These are phyloP conservation scores for Paramormyrops hopkinsi DNA, from an alignment of 2,797 vertebrate species.

Conservation along the genomic window DNA sequence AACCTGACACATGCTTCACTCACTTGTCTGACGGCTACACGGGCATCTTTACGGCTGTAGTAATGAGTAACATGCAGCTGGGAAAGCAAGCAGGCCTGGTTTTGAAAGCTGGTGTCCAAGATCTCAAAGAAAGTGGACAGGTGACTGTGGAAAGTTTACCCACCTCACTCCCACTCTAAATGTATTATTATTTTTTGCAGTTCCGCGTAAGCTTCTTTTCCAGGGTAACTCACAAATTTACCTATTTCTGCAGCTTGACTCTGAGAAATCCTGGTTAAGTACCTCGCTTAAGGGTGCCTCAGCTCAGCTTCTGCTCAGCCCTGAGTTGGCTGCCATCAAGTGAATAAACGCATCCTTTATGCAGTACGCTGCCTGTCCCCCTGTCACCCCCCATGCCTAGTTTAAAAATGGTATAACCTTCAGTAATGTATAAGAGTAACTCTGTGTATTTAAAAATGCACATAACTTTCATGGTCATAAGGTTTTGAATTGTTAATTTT, in stretches of 20 bases:
- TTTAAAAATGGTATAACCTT: neutral
- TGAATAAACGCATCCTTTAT: neutral
- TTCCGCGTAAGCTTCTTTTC: neutral
- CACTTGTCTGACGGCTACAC: neutral
- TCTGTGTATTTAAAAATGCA: neutral
- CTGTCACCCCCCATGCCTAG: neutral
- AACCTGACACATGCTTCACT: neutral
- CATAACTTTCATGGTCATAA: neutral
- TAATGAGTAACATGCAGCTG: neutral
- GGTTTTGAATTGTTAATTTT: neutral
- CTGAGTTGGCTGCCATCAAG: neutral
- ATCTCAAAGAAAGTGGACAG: neutral
- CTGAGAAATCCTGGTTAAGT: neutral
- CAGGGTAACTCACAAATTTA: neutral
- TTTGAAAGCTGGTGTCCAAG: neutral
- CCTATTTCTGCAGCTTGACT: neutral
- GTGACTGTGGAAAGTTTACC: neutral
- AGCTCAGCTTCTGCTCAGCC: neutral
- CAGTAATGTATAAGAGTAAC: neutral
- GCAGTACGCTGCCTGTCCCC: neutral
- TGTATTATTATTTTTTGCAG: constrained; percentile 9
- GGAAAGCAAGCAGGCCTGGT: neutral
- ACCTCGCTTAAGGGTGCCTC: neutral
- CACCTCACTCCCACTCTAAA: neutral
- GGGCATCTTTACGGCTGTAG: neutral